Percentiles rank a stretch among this genome's conserved stretches.
Conservation (phyloP, 2,113 vertebrate genomes). For the Corythornis vintsioides region DNA sequence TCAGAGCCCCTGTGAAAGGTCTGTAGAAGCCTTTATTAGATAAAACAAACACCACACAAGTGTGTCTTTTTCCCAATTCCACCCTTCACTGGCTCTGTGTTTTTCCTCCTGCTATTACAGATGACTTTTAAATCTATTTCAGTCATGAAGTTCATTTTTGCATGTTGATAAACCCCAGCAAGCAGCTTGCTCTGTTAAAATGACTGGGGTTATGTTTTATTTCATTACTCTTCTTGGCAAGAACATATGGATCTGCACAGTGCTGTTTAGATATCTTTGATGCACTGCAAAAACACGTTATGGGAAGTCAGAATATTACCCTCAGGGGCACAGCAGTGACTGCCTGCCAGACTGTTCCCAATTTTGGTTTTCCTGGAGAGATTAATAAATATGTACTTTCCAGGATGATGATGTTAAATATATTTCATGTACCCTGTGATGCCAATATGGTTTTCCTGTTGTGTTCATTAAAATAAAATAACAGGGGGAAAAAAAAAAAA, state of each 20-base stretch:
- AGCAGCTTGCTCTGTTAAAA: not conserved
- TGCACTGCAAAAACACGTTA: not conserved
- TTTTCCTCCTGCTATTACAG: not conserved
- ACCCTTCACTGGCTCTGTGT: not conserved
- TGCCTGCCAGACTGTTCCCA: not conserved
- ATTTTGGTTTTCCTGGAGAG: not conserved
- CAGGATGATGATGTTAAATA: conserved; percentile 11
- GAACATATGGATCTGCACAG: not conserved
- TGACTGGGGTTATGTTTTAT: not conserved
- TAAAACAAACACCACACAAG: not conserved
- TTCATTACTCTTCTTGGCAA: not conserved
- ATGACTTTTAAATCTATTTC: not conserved
- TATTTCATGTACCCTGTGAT: conserved; percentile 12
- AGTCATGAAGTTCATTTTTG: not conserved
- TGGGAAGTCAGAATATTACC: not conserved
- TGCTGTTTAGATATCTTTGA: not conserved
- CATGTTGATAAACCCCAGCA: not conserved
- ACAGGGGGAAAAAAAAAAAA: not conserved
- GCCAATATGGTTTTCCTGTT: conserved; percentile 21
- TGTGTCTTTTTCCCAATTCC: not conserved
- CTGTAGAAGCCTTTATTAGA: not conserved
- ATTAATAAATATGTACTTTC: conserved; percentile 31
- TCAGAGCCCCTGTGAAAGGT: not conserved
- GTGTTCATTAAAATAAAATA: not conserved
- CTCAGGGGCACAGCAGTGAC: not conserved